Evolutionary conservation across 2,113 vertebrate species (phyloP), one percentile per base, ranked within the genome.

Genomic region (Toxostoma redivivum): DNA sequence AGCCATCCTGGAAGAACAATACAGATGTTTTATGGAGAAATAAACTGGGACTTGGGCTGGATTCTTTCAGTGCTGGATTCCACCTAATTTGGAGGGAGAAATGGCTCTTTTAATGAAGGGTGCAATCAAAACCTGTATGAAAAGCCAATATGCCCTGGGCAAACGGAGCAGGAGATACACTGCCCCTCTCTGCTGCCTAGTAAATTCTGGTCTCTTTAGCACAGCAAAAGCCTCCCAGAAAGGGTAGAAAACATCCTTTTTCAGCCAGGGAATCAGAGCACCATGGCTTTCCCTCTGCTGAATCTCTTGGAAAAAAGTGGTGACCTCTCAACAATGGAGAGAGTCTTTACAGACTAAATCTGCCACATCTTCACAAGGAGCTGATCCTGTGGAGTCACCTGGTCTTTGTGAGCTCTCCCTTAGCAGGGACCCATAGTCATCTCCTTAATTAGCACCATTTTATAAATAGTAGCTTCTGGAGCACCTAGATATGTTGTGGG

Each of bases 1-100:
- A 96, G 94, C 94, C 96, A 96, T 95, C 95, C 90, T 96, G 88
- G 94, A 97, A 95, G 96, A 97, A 97, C 96, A 97, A 97, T 97
- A 93, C 95, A 97, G 96, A 97, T 97, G 95, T 97, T 97, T 97
- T 96, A 97, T 96, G 90, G 90, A 96, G 95, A 95, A 97, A 97
- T 97, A 96, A 97, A 96, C 92, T 88, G 69, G 90, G 92, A 88
- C 90, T 95, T 64, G 82, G 88, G 94, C 95, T 95, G 86, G 95
- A 95, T 97, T 94, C 92, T 92, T 96, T 94, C 95, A 93, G 96
- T 57, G 82, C 92, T 96, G 93, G 90, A 94, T 96, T 94, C 94
- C 92, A 96, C 95, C 95, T 96, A 96, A 96, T 97, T 95, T 96
- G 92, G 92, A 96, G 90, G 83, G 89, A 86, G 94, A 78, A 95